Base-by-base conservation (phyloP, 1,140 invertebrate genomes). In the Dendrolimus punctatus region DNA sequence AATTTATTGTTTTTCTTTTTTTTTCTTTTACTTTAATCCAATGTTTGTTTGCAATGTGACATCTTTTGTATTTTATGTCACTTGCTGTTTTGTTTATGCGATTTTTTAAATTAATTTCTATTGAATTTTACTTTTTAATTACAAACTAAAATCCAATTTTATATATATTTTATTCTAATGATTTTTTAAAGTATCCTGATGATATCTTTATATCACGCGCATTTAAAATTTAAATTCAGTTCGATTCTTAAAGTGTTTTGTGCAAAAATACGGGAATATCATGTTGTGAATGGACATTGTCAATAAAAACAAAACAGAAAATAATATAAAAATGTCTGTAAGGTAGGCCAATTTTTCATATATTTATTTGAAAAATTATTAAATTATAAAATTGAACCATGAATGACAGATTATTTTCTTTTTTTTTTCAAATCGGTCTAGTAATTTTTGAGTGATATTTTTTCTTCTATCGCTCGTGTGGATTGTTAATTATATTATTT, bases 21-120 rank as follows among this genome's bases (percentile, higher is more conserved):
- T n/a, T n/a, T n/a, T n/a, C n/a, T n/a, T n/a, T n/a, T n/a, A n/a
- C n/a, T n/a, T 52, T 57, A 48, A 58, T 63, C 68, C 77, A 79
- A 81, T 80, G 80, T 82, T 85, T 80, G 68, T 80, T 83, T 80
- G 75, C 77, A 84, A 76, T 81, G 80, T 83, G 71, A 81, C 79
- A 73, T 75, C 67, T 51, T 53, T 72, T 23, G 23, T 23, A 23
- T 23, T 23, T 23, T 64, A 69, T 58, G 71, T 83, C 69, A 77
- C 70, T 73, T 71, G 76, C 68, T 62, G 60, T 58, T 58, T 63
- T 58, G 51, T 60, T 69, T 50, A 41, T 3, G 3, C 23, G 23
- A 23, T 54, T 55, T 60, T 58, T 57, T 62, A 52, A 55, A 51
- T 62, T 49, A 48, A 63, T 54, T 38, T 39, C 4, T 49, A 8